Evolutionary conservation across 2,113 vertebrate genomes (phyloP).

Genomic region (Coreoperca whiteheadi): DNA sequence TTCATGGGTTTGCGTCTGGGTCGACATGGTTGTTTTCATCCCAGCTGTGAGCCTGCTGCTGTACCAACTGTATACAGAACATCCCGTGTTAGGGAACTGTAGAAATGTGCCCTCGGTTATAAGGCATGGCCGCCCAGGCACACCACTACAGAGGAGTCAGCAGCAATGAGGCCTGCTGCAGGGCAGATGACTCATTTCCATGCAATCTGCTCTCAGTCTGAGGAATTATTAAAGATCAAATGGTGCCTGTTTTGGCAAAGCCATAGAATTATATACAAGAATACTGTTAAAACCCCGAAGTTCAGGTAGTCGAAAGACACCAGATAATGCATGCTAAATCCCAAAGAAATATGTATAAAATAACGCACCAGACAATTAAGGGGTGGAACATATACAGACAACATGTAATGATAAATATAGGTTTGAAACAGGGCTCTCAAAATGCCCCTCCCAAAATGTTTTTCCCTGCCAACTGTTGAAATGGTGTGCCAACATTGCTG

Average conservation of each 20-base stretch:
- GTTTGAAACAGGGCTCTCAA: not conserved
- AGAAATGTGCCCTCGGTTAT: conserved; percentile 42
- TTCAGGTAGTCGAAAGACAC: not conserved
- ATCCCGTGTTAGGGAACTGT: conserved; percentile 51
- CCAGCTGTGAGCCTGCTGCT: conserved; percentile 61
- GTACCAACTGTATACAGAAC: conserved; percentile 60
- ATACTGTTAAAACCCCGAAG: not conserved
- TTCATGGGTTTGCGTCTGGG: conserved; percentile 27
- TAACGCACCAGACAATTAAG: not conserved
- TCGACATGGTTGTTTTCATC: conserved; percentile 44
- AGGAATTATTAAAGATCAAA: not conserved
- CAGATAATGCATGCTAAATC: not conserved
- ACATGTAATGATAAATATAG: not conserved
- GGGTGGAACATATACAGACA: not conserved
- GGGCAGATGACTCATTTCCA: conserved; percentile 3
- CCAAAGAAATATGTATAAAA: not conserved
- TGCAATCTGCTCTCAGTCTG: not conserved
- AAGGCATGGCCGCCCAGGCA: conserved; percentile 40
- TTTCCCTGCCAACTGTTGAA: not conserved
- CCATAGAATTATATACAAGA: not conserved
- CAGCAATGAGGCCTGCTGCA: not conserved
- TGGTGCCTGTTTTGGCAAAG: not conserved
- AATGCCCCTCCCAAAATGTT: not conserved
- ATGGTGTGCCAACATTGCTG: not conserved
- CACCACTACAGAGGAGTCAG: conserved; percentile 57